phyloP scores from a whole-genome alignment of 1,140 invertebrate species.

The Kradibia gibbosae region DNA sequence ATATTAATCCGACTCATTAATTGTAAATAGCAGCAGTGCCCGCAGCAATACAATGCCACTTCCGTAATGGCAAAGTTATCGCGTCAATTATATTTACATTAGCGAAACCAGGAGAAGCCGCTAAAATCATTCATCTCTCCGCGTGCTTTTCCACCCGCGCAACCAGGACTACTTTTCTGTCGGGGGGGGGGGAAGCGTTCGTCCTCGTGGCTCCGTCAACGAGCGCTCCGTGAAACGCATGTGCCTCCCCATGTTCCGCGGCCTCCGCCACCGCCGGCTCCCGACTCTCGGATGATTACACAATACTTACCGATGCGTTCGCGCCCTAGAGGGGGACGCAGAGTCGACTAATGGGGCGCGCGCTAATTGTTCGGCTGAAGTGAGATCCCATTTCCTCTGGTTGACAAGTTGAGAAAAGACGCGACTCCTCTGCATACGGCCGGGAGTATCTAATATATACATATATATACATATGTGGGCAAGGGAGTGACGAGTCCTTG shows the following conservation, averaged over 20 bases:
- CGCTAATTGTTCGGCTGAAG: slow-evolving; percentile 56
- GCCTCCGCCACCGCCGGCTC: too few species aligned
- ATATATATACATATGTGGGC: too few species aligned
- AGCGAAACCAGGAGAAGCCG: too few species aligned
- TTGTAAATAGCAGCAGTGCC: neutral
- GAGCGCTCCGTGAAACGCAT: too few species aligned
- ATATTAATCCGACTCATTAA: neutral
- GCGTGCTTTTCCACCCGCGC: neutral
- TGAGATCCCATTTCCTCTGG: neutral
- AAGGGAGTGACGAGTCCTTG: neutral
- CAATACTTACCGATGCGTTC: neutral
- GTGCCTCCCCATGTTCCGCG: too few species aligned
- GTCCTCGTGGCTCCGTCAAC: too few species aligned
- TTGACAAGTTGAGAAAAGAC: neutral
- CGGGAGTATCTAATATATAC: neutral
- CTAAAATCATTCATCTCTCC: neutral
- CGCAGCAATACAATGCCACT: neutral
- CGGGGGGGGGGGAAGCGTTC: too few species aligned
- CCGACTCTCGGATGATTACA: neutral
- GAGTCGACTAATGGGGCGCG: slow-evolving; percentile 60
- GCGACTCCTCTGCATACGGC: neutral
- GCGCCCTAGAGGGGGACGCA: slow-evolving; percentile 25
- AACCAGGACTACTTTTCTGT: neutral
- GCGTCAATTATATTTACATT: too few species aligned
- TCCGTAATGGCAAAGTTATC: neutral